Percentiles rank a stretch among this genome's conserved stretches.
Conservation (phyloP, 1,140 invertebrate genomes). For the Lethrus apterus region DNA sequence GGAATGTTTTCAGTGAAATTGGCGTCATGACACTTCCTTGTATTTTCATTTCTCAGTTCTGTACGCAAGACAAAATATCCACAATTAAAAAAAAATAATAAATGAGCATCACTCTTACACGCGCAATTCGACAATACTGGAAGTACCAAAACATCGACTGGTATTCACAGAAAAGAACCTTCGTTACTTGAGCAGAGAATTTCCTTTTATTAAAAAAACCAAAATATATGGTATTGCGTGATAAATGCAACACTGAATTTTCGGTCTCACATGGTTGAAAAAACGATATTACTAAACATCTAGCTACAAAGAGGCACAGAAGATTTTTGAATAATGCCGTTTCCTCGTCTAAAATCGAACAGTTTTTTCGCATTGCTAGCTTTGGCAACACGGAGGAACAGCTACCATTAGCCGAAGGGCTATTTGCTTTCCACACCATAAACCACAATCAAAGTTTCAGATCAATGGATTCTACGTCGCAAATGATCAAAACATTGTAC, state of each 20-base stretch:
- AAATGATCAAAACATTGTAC: constrained; percentile 19
- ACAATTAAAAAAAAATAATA: too few species aligned
- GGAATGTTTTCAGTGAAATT: too few species aligned
- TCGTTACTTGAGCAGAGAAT: constrained; percentile 11
- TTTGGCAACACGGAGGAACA: constrained; percentile 14
- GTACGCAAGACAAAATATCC: too few species aligned
- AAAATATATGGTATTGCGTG: constrained; percentile 14
- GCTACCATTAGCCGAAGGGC: constrained; percentile 17
- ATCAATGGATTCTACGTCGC: constrained; percentile 15
- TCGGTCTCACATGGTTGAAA: constrained; percentile 14
- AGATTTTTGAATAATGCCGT: constrained; percentile 11
- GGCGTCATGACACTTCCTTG: too few species aligned
- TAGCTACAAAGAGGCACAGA: not conserved
- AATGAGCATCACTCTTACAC: too few species aligned
- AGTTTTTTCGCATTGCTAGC: constrained; percentile 7
- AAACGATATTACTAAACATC: constrained; percentile 14
- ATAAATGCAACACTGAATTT: constrained; percentile 14
- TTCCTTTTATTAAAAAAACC: constrained; percentile 16
- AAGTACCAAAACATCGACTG: too few species aligned
- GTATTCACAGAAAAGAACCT: too few species aligned
- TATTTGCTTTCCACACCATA: constrained; percentile 22
- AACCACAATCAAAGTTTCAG: constrained; percentile 20
- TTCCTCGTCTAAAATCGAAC: constrained; percentile 7
- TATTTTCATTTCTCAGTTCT: too few species aligned
- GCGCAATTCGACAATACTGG: too few species aligned